A percentile compares a stretch with the other conserved stretches of the same genome.
These are phyloP conservation scores for Oenanthe melanoleuca DNA, from an alignment of 2,113 vertebrate species.

Conservation along the genomic window DNA sequence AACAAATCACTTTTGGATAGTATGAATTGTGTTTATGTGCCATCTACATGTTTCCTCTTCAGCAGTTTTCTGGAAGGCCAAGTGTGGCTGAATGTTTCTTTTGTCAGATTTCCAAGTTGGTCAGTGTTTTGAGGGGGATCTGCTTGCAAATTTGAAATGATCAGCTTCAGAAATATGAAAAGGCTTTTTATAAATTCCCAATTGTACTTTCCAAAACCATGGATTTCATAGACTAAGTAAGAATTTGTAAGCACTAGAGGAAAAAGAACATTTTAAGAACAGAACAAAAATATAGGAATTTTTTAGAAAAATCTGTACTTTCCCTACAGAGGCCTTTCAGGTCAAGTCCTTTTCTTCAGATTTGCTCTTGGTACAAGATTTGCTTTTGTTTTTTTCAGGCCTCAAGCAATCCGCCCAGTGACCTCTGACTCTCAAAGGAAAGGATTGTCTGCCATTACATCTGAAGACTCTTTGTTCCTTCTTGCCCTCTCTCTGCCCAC, in stretches of 20 bases:
- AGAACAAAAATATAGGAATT: background rate
- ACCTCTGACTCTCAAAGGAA: background rate
- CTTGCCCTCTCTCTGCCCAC: background rate
- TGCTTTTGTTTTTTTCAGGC: accelerated
- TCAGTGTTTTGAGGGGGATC: background rate
- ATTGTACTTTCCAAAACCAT: background rate
- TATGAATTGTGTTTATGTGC: background rate
- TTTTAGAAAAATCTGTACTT: background rate
- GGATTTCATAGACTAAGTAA: background rate
- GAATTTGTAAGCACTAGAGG: background rate
- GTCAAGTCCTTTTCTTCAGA: background rate
- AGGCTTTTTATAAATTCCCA: background rate
- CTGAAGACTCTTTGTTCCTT: background rate
- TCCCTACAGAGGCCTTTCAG: background rate
- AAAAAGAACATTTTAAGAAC: background rate
- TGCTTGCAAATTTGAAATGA: background rate
- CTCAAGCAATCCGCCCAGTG: background rate
- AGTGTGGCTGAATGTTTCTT: background rate
- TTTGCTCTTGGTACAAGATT: background rate
- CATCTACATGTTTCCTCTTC: background rate
- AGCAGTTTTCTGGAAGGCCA: background rate
- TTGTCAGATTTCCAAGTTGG: background rate
- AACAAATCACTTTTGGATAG: background rate
- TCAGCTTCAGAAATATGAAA: background rate
- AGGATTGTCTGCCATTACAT: background rate